Evolutionary conservation across 2,888 invertebrate species (phyloP), one percentile per base, ranked within the genome.

Genomic region (Schizaphis graminum): DNA sequence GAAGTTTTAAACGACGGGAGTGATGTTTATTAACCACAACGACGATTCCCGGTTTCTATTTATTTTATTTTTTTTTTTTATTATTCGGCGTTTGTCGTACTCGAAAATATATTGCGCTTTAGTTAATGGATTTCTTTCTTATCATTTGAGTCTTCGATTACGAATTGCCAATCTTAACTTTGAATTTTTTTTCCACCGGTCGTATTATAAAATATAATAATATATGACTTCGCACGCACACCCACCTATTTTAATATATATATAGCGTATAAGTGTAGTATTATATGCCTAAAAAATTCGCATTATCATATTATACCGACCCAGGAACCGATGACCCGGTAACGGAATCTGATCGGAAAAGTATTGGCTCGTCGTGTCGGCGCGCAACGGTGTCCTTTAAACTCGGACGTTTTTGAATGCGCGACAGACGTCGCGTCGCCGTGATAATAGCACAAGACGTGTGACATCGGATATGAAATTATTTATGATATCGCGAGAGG

Each of bases 1-100:
- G 57, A 41, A 91, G 57, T 86, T 57, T 57, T n/a, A 47, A 87
- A 87, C 85, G 85, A 57, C 56, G 57, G 44, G 53, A 57, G 44
- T 91, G 56, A 91, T 91, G 41, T 91, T 91, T 85, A 85, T 91
- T 85, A 57, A 91, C 85, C 85, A 56, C 91, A 28, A 91, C 53
- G 85, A 85, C 56, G 56, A 28, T 85, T 85, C 16, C 90, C 5
- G 77, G 28, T 41, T 44, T 91, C 28, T 77, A 67, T 47, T 49
- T 49, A 56, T 89, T 57, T 89, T 53, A 53, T 53, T 53, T 26
- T 89, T 11, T 85, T 85, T 84, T 28, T 44, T 85, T 85, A n/a
- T 90, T 49, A 53, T n/a, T 35, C 49, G 49, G 16, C 26, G 77
- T n/a, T 77, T 49, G 26, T 35, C 77, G 49, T 77, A 49, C 53